Percentiles rank a stretch among this genome's conserved stretches.
Conservation (phyloP, 2,888 invertebrate species). For the Dolichopus griseipennis region DNA sequence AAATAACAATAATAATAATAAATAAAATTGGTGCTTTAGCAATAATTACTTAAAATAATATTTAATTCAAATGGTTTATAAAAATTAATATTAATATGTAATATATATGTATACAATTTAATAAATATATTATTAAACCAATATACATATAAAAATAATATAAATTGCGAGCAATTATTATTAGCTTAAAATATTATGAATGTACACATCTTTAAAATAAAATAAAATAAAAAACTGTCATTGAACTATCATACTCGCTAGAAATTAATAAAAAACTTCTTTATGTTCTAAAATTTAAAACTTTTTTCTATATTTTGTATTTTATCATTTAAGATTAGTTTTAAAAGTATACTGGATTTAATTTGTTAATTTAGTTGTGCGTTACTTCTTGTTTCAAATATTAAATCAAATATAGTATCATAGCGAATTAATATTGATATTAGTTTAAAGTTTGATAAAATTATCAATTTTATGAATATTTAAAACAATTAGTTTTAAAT, state of each 20-base stretch:
- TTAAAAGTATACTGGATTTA: no score
- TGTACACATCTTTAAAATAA: background rate
- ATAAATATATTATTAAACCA: no score
- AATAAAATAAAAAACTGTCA: background rate
- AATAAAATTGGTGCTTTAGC: constrained; percentile 4
- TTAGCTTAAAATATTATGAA: background rate
- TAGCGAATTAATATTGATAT: no score
- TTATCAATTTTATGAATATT: no score
- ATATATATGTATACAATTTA: background rate
- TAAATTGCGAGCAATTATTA: background rate
- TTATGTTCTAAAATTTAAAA: background rate
- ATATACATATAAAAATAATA: background rate
- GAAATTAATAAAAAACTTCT: background rate
- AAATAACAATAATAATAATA: background rate
- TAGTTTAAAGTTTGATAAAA: no score
- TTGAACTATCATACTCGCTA: constrained; percentile 6
- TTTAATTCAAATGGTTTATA: background rate
- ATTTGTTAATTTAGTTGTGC: no score
- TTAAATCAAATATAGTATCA: no score
- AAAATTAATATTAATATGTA: background rate
- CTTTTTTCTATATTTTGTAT: background rate
- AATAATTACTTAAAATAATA: background rate
- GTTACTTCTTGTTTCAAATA: no score
- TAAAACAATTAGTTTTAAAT: no score
- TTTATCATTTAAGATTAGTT: no score